Percentiles rank a stretch among this genome's conserved stretches.
Evolutionary conservation across 1,140 invertebrate genomes (phyloP).

Genomic region (Penaeus japonicus): DNA sequence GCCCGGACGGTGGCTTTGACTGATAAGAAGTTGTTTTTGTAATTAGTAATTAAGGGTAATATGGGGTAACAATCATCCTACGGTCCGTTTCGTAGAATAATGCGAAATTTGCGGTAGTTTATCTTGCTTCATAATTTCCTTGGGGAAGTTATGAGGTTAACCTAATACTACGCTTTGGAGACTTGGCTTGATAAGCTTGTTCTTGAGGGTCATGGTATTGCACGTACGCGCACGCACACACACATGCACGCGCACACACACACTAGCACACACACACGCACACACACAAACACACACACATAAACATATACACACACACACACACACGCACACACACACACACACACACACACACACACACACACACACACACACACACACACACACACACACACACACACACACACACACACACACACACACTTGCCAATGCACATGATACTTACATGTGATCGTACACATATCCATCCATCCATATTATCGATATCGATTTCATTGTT

Average conservation of each 20-base stretch:
- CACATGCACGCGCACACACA: background rate
- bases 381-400: background rate
- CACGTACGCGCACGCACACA: background rate
- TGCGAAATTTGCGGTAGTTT: too few species aligned
- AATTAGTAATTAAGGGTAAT: too few species aligned
- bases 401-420: background rate
- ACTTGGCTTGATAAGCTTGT: too few species aligned
- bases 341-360: background rate
- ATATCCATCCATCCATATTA: background rate
- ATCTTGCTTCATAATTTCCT: too few species aligned
- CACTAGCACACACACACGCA: background rate
- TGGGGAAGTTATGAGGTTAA: too few species aligned
- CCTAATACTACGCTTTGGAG: too few species aligned
- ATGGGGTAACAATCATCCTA: too few species aligned
- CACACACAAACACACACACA: background rate
- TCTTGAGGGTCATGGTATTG: too few species aligned
- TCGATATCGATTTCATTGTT: background rate
- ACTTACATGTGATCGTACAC: background rate
- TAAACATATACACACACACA: background rate
- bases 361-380: background rate
- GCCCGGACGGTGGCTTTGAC: too few species aligned
- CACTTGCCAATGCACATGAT: background rate
- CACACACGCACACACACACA: background rate
- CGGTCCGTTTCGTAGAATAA: too few species aligned
- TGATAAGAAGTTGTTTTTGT: too few species aligned